These are phyloP conservation scores for Syritta pipiens DNA, from an alignment of 2,888 invertebrate species.

Conservation along the genomic window DNA sequence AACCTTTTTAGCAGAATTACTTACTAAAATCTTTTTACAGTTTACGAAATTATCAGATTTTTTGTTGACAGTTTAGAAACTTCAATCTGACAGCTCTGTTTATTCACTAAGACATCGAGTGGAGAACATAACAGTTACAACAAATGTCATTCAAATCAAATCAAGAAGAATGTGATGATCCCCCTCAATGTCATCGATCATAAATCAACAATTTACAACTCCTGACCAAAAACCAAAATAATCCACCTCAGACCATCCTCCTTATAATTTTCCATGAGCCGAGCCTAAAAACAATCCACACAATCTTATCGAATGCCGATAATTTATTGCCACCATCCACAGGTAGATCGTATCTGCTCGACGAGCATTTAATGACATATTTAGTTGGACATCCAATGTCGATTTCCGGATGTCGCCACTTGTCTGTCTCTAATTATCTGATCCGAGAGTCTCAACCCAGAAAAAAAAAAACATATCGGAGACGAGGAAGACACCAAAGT, in stretches of 20 bases:
- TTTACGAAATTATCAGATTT: too few relatives aligned
- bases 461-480: constrained; percentile 11
- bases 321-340: constrained; percentile 49
- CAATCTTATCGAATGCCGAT: constrained; percentile 12
- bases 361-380: constrained; percentile 67
- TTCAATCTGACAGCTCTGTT: too few relatives aligned
- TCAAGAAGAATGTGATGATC: too few relatives aligned
- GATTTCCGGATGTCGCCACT: constrained; percentile 68
- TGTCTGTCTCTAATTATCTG: constrained; percentile 66
- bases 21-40: too few relatives aligned
- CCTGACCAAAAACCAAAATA: constrained; percentile 36
- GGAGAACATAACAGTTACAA: too few relatives aligned
- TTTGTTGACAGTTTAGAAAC: too few relatives aligned
- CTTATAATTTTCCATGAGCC: not conserved
- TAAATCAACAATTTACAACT: constrained; percentile 48
- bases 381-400: constrained; percentile 51
- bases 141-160: too few relatives aligned
- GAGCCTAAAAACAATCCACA: constrained; percentile 9
- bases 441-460: constrained; percentile 47
- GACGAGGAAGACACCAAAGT: not conserved
- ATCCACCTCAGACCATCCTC: constrained; percentile 54
- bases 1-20: too few relatives aligned
- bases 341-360: constrained; percentile 35
- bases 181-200: constrained; percentile 40
- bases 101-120: too few relatives aligned